Conservation (phyloP, 2,888 invertebrate species). For the Hipparchia sbordonii region DNA sequence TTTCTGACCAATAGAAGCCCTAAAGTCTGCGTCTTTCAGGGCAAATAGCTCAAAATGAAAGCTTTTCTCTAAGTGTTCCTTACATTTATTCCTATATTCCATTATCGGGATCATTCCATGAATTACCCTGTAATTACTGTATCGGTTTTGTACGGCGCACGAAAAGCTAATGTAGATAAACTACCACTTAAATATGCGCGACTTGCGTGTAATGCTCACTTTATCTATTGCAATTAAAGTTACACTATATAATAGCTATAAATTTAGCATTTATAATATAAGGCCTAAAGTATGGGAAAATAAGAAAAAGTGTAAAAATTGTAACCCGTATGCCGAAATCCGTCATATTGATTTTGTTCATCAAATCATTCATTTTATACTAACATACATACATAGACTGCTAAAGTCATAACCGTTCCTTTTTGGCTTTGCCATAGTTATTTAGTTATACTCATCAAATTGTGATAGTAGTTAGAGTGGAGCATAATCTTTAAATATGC, state of each 20-base stretch:
- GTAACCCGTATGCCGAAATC: too few species aligned
- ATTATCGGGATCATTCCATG: conserved; percentile 8
- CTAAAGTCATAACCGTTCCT: too few species aligned
- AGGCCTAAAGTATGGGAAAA: too few species aligned
- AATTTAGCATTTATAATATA: not conserved
- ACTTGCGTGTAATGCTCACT: conserved; percentile 33
- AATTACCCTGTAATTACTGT: conserved; percentile 14
- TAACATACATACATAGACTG: too few species aligned
- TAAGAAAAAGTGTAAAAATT: too few species aligned
- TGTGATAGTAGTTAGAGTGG: too few species aligned
- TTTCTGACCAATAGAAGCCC: not conserved
- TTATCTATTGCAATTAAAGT: conserved; percentile 42
- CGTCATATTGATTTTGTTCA: too few species aligned
- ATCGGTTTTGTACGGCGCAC: conserved; percentile 29
- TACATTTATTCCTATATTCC: conserved; percentile 7
- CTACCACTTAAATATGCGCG: conserved; percentile 33
- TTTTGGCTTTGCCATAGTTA: too few species aligned
- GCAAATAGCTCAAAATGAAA: not conserved
- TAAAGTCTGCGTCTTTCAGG: not conserved
- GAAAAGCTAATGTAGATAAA: conserved; percentile 37
- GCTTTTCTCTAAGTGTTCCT: not conserved
- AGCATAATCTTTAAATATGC: too few species aligned
- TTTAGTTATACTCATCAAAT: too few species aligned
- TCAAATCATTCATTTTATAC: too few species aligned
- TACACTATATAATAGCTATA: not conserved